These are phyloP conservation scores for Phrynocephalus vlangalii DNA, from an alignment of 2,797 vertebrate species.

Conservation along the genomic window DNA sequence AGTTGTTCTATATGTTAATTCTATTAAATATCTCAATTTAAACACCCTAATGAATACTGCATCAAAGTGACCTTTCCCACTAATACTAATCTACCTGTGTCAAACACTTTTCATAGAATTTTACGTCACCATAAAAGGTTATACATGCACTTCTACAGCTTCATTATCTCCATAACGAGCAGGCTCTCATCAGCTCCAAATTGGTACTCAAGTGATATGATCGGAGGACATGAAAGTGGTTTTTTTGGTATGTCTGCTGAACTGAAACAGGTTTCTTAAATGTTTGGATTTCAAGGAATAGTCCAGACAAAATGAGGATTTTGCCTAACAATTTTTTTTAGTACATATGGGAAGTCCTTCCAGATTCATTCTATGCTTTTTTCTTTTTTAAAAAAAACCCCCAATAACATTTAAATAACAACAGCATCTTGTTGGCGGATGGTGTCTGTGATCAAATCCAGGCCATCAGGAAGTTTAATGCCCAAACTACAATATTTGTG, in stretches of 20 bases:
- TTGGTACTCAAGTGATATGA: slow-evolving; percentile 11
- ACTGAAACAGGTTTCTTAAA: not conserved
- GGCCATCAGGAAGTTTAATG: too few species aligned
- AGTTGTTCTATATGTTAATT: slow-evolving; percentile 19
- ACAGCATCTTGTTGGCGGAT: not conserved
- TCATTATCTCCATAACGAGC: slow-evolving; percentile 27
- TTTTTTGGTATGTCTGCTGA: slow-evolving; percentile 4
- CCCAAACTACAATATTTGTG: too few species aligned
- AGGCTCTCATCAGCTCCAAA: slow-evolving; percentile 21
- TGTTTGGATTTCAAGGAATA: not conserved
- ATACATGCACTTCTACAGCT: not conserved
- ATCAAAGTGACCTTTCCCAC: slow-evolving; percentile 67
- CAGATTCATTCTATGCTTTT: not conserved
- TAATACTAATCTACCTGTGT: slow-evolving; percentile 51
- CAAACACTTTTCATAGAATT: slow-evolving; percentile 62
- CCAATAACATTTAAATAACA: not conserved
- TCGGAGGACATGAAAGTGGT: not conserved
- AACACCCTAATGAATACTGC: slow-evolving; percentile 26
- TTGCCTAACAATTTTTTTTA: not conserved
- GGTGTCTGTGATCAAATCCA: not conserved
- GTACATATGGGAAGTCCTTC: not conserved
- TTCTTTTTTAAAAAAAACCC: not conserved
- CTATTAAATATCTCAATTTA: slow-evolving; percentile 17
- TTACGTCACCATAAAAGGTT: slow-evolving; percentile 45
- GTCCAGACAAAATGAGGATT: not conserved